Percentiles rank a stretch among this genome's conserved stretches.
These are phyloP conservation scores for Clinocottus analis DNA, from an alignment of 2,113 vertebrate species.

Conservation along the genomic window DNA sequence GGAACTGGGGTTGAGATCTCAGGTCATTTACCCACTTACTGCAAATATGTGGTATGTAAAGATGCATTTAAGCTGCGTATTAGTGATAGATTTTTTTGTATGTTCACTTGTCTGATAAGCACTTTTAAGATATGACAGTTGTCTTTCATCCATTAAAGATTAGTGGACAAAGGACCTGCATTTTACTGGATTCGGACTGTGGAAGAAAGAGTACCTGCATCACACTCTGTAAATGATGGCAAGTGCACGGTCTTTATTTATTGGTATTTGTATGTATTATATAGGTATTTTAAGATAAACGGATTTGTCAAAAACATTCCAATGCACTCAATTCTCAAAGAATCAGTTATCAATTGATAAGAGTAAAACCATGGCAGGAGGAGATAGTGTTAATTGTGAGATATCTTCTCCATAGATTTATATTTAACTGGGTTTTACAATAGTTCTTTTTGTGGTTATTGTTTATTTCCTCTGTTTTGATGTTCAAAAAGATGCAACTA, in stretches of 20 bases:
- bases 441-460: background rate
- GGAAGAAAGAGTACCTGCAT: background rate
- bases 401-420: background rate
- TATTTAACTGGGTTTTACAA: background rate
- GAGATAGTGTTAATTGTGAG: background rate
- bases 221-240: background rate
- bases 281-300: constrained; percentile 21
- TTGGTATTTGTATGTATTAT: constrained; percentile 52
- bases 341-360: constrained; percentile 2
- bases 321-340: background rate
- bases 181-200: background rate
- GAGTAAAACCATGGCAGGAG: background rate
- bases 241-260: constrained; percentile 62
- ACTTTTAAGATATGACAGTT: constrained; percentile 39
- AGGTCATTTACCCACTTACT: constrained; percentile 43
- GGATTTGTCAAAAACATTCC: background rate
- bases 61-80: background rate
- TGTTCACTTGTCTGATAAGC: constrained; percentile 41
- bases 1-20: constrained; percentile 18
- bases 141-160: constrained; percentile 1
- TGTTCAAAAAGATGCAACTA: background rate
- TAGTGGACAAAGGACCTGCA: background rate
- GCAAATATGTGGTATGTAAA: constrained; percentile 26
- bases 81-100: constrained; percentile 26
- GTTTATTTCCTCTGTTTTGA: background rate